Evolutionary conservation across 2,797 vertebrate species (phyloP), one percentile per base, ranked within the genome.

Genomic region (Anguilla anguilla): DNA sequence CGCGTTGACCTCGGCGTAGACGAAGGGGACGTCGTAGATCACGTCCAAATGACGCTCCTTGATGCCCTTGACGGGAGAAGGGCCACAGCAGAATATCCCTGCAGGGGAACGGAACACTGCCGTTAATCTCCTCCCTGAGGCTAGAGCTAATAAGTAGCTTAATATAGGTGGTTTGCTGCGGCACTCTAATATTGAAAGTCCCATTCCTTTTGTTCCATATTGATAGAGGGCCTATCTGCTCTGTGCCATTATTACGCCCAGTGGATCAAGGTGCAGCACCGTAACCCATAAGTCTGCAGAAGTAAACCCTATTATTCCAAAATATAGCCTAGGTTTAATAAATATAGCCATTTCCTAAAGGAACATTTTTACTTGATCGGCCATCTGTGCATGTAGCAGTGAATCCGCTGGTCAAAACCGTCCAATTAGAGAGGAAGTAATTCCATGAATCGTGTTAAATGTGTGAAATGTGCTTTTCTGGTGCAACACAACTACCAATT

Each of bases 31-130:
- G 90, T 99, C 98, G 0, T 95, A 98, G n/a, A 90, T 84, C 88
- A 97, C 88, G 59, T 96, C 88, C 0, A 97, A 90, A 0, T 96
- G 94, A 0, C 94, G 94, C 49, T 97, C 95, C 88, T 91, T 96
- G 91, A 99, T 93, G 9, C 97, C 98, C 92, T 90, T 96, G 67
- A 97, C 97, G 0, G 98, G 96, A 35, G 97, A 96, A 0, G 98
- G 98, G 2, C 98, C 98, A 0, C 98, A 99, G 93, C 96, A 97
- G 91, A 94, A 98, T 39, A 97, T 94, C 31, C 97, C 98, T 99
- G 7, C 1, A 57, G n/a, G 74, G 72, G 83, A 86, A 19, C 43
- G 11, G 69, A 35, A 31, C 69, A 15, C n/a, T 2, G 28, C 69
- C 11, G n/a, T 72, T 72, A 72, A 10, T 35, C 28, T 72, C 69